A percentile compares a stretch with the other conserved stretches of the same genome.
These are phyloP conservation scores for Phenganax subtilis DNA, from an alignment of 92 coral and sea anemone genomes.

Conservation along the genomic window DNA sequence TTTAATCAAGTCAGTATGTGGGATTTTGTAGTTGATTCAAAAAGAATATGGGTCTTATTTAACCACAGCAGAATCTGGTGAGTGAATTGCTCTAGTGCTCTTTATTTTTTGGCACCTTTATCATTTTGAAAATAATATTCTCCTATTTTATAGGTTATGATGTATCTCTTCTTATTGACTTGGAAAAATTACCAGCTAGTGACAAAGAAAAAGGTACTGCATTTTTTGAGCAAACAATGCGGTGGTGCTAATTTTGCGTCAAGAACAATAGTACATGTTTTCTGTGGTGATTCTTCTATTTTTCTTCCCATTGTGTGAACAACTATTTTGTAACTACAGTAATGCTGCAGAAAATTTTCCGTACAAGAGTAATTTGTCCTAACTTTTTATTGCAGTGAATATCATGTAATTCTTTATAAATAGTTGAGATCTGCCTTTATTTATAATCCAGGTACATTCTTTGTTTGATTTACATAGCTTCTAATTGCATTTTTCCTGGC, in stretches of 20 bases:
- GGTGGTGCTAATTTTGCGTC: background rate
- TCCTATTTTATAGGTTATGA: constrained; percentile 59
- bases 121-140: background rate
- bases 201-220: constrained; percentile 62
- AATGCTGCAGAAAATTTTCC: too few relatives aligned
- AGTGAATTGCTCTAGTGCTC: background rate
- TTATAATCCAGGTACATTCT: background rate
- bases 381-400: too few relatives aligned
- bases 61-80: constrained; percentile 38
- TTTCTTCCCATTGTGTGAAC: too few relatives aligned
- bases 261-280: background rate
- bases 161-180: constrained; percentile 78
- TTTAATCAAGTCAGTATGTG: background rate
- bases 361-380: too few relatives aligned
- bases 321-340: too few relatives aligned
- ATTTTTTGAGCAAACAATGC: background rate
- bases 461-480: background rate
- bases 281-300: background rate
- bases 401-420: too few relatives aligned
- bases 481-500: background rate
- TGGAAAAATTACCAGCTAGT: constrained; percentile 66
- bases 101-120: background rate
- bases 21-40: constrained; percentile 24
- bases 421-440: background rate
- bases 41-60: constrained; percentile 24